Evolutionary conservation across 2,888 invertebrate genomes (phyloP).

Genomic region (Drosophila prostipennis): DNA sequence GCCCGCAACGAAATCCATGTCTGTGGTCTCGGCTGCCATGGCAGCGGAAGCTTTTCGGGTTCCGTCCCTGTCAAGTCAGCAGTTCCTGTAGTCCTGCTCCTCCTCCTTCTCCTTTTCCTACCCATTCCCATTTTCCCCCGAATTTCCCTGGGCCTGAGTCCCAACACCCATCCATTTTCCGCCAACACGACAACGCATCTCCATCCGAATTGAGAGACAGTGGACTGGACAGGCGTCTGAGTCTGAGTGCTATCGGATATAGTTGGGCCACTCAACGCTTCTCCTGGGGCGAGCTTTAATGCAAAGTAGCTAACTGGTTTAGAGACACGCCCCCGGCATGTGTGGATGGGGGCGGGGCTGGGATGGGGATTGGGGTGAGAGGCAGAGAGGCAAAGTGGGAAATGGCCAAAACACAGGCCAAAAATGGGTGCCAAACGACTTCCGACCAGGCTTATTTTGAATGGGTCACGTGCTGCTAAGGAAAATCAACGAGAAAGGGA

Average conservation of each 20-base stretch:
- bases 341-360: not conserved
- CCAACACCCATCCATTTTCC: constrained; percentile 10
- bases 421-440: constrained; percentile 73
- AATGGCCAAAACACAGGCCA: constrained; percentile 21
- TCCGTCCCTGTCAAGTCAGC: constrained; percentile 45
- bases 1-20: constrained; percentile 23
- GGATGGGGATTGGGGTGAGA: not conserved
- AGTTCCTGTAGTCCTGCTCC: constrained; percentile 18
- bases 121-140: not conserved
- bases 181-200: constrained; percentile 24
- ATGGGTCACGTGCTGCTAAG: constrained; percentile 41
- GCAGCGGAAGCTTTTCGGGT: constrained; percentile 25
- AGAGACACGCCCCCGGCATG: constrained; percentile 13
- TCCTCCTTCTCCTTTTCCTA: too few species aligned
- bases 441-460: constrained; percentile 51
- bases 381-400: not conserved
- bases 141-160: not conserved
- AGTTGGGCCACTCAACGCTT: constrained; percentile 4
- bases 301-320: constrained; percentile 46
- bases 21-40: constrained; percentile 24
- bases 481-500: constrained; percentile 28
- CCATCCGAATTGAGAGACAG: constrained; percentile 27
- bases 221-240: constrained; percentile 11
- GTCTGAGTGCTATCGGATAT: constrained; percentile 19
- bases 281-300: constrained; percentile 35